A percentile compares a stretch with the other conserved stretches of the same genome.
phyloP scores from a whole-genome alignment of 2,113 vertebrate species.

The Mesoclemmys tuberculata region DNA sequence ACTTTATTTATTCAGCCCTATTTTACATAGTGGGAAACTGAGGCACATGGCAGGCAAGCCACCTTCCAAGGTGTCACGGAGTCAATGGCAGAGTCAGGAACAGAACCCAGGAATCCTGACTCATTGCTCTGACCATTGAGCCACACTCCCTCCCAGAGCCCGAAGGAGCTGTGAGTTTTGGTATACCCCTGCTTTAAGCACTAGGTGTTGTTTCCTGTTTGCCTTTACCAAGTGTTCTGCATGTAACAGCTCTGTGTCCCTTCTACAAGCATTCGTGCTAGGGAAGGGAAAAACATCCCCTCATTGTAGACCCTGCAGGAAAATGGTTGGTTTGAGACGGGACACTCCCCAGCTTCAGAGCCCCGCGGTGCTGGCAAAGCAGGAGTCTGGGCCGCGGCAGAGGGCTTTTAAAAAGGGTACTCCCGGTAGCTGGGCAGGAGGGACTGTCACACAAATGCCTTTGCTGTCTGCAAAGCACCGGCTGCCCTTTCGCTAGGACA shows the following conservation, averaged over 20 bases:
- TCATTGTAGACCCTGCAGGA: background rate
- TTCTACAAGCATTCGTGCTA: background rate
- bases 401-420: background rate
- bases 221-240: background rate
- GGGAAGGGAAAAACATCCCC: background rate
- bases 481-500: background rate
- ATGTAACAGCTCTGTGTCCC: background rate
- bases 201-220: background rate
- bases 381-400: background rate
- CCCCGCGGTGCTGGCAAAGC: background rate
- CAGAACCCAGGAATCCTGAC: background rate
- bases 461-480: background rate
- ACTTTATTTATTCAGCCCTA: no score
- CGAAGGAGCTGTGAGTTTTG: background rate
- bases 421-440: background rate
- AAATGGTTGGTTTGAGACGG: background rate
- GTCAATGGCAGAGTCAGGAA: background rate
- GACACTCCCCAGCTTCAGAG: background rate
- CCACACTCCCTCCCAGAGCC: background rate
- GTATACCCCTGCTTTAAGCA: background rate
- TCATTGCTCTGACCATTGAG: no score
- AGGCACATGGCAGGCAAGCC: background rate
- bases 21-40: background rate
- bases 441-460: background rate
- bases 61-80: background rate